phyloP scores from a whole-genome alignment of 2,888 invertebrate species.

The Rapana venosa region DNA sequence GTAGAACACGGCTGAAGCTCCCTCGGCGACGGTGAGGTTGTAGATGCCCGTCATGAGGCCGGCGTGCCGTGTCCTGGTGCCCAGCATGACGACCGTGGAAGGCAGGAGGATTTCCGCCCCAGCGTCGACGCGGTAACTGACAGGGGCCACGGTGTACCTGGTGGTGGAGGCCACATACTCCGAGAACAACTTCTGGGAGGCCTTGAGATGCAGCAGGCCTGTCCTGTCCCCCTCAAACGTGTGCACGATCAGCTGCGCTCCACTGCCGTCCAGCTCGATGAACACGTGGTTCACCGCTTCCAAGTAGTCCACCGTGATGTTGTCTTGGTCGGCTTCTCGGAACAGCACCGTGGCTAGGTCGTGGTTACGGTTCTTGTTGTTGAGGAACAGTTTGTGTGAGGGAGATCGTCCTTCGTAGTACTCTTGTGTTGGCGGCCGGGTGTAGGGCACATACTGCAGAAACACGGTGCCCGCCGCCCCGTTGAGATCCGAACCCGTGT shows the following conservation, averaged over 20 bases:
- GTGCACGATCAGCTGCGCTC: conserved; percentile 59
- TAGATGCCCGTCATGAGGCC: conserved; percentile 65
- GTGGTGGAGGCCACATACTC: conserved; percentile 62
- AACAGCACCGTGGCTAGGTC: conserved; percentile 61
- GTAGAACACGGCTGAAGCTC: conserved; percentile 58
- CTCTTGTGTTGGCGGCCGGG: conserved; percentile 32
- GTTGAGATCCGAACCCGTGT: conserved; percentile 35
- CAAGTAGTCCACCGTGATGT: conserved; percentile 59
- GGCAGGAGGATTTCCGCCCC: conserved; percentile 60
- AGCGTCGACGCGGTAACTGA: conserved; percentile 63
- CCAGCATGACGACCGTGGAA: conserved; percentile 62
- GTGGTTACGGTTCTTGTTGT: conserved; percentile 67
- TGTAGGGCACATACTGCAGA: conserved; percentile 37
- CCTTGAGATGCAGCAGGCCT: conserved; percentile 59
- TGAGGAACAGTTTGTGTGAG: conserved; percentile 53
- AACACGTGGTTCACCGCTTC: conserved; percentile 61
- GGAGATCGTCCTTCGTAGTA: conserved; percentile 40
- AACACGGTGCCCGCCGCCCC: conserved; percentile 45
- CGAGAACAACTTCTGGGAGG: conserved; percentile 58
- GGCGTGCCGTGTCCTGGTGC: conserved; percentile 60
- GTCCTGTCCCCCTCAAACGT: conserved; percentile 68
- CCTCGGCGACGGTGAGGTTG: conserved; percentile 66
- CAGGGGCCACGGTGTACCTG: conserved; percentile 69
- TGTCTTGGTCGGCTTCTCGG: conserved; percentile 47
- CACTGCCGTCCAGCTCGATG: conserved; percentile 52